Evolutionary conservation across 1,140 invertebrate species (phyloP).

Genomic region (Maconellicoccus hirsutus): DNA sequence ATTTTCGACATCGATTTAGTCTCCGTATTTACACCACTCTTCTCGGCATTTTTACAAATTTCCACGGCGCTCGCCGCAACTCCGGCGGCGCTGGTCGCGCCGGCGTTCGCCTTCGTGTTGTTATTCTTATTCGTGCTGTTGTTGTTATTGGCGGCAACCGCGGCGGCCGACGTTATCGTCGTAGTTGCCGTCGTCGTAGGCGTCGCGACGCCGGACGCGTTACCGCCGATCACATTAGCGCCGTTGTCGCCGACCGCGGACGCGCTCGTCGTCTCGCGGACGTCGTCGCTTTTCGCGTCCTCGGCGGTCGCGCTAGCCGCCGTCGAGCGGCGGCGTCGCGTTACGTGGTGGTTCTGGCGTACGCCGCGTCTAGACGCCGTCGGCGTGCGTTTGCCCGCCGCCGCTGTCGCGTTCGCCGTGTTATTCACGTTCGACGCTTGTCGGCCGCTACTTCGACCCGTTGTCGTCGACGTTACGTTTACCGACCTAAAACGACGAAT

Average conservation of each 20-base stretch:
- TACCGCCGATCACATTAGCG: too few species aligned
- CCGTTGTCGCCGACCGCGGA: too few species aligned
- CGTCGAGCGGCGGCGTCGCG: neutral
- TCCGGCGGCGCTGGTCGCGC: neutral
- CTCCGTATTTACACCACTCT: constrained; percentile 5
- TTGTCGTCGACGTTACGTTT: neutral
- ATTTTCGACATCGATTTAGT: constrained; percentile 4
- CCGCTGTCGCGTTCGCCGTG: neutral
- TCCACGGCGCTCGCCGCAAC: neutral
- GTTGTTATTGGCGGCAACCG: neutral
- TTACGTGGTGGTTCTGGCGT: neutral
- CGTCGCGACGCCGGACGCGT: too few species aligned
- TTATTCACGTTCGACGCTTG: neutral
- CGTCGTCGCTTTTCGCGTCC: too few species aligned
- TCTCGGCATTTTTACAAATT: neutral
- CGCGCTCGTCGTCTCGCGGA: too few species aligned
- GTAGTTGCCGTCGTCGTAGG: neutral
- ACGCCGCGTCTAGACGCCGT: neutral
- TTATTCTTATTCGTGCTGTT: constrained; percentile 13
- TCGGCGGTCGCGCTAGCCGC: too few species aligned
- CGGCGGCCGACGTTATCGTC: neutral
- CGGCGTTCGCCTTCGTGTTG: neutral
- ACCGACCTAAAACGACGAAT: neutral
- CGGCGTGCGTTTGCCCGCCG: neutral
- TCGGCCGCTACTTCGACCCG: neutral